phyloP scores from a whole-genome alignment of 2,113 vertebrate species.

The Varanus salvator region DNA sequence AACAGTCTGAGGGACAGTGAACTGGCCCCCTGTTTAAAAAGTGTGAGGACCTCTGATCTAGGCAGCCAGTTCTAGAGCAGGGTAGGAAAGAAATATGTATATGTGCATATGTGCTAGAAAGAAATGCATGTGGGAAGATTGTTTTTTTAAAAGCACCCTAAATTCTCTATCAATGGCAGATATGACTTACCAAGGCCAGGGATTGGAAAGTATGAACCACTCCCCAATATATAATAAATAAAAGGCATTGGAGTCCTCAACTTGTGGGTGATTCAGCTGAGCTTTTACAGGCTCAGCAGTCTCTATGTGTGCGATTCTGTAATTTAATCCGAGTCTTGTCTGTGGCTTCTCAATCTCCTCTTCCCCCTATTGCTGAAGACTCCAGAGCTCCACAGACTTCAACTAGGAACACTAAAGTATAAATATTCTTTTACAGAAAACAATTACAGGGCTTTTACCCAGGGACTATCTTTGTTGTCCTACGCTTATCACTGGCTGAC shows the following conservation, averaged over 20 bases:
- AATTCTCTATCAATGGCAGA: not conserved
- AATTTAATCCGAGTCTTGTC: constrained; percentile 5
- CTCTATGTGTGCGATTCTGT: not conserved
- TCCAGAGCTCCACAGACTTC: not conserved
- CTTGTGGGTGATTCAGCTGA: not conserved
- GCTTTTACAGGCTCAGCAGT: not conserved
- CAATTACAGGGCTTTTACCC: constrained; percentile 1
- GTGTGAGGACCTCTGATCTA: no score
- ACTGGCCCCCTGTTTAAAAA: no score
- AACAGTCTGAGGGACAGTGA: no score
- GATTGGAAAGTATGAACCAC: not conserved
- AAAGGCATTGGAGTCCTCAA: not conserved
- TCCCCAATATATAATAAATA: not conserved
- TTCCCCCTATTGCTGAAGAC: not conserved
- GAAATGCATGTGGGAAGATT: no score
- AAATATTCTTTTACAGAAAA: not conserved
- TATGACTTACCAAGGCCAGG: not conserved
- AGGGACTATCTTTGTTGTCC: not conserved
- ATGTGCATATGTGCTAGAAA: not conserved
- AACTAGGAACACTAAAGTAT: not conserved
- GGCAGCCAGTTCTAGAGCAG: not conserved
- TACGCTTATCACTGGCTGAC: not conserved
- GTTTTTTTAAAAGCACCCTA: no score
- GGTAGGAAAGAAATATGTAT: not conserved
- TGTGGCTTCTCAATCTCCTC: not conserved